Evolutionary conservation across 2,113 vertebrate genomes (phyloP).

Genomic region (Rostratula benghalensis): DNA sequence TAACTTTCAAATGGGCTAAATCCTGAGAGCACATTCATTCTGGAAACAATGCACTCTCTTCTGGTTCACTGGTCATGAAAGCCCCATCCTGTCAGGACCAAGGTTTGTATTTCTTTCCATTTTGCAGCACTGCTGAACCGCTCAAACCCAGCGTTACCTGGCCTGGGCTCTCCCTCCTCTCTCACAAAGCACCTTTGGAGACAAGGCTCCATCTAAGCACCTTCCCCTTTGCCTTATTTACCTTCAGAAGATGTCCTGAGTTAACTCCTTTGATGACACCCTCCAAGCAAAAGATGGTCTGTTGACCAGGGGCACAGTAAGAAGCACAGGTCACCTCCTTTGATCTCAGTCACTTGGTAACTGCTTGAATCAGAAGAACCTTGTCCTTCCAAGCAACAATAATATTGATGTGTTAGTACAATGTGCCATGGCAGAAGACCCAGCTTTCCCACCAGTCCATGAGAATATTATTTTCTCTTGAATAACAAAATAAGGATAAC

Average conservation of each 20-base stretch:
- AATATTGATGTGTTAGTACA: not conserved
- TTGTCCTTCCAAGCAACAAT: not conserved
- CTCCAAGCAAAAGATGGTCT: not conserved
- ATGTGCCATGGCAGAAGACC: not conserved
- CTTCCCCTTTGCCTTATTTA: not conserved
- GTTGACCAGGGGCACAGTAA: not conserved
- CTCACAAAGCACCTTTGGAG: not conserved
- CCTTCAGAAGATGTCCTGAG: not conserved
- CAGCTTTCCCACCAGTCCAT: not conserved
- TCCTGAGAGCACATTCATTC: not conserved
- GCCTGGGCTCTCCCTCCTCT: not conserved
- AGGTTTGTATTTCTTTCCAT: not conserved
- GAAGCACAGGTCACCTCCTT: not conserved
- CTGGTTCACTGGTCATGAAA: conserved; percentile 1
- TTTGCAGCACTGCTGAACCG: not conserved
- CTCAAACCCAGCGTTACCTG: not conserved
- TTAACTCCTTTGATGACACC: not conserved
- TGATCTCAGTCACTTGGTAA: not conserved
- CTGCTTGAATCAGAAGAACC: not conserved
- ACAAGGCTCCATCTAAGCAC: not conserved
- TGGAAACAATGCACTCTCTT: not conserved
- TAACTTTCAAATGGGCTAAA: not conserved
- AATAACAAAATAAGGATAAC: not conserved
- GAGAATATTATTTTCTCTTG: not conserved
- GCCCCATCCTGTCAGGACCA: not conserved